These are phyloP conservation scores for Pangasius macronema DNA, from an alignment of 2,797 vertebrate species.

Conservation along the genomic window DNA sequence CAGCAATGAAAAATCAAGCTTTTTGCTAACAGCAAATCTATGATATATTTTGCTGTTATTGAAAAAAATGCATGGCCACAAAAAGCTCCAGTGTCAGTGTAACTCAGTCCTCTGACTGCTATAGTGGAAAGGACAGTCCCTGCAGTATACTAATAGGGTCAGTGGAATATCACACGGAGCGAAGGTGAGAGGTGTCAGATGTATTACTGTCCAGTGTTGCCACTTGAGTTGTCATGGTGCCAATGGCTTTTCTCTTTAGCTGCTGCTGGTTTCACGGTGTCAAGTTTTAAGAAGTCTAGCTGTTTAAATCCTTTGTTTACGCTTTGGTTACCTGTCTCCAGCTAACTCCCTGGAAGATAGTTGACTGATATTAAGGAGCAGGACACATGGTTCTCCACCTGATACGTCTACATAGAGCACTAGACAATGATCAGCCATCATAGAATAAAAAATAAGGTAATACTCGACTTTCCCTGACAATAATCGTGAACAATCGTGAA, in stretches of 20 bases:
- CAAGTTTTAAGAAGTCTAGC: slow-evolving; percentile 70
- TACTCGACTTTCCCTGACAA: too few species aligned
- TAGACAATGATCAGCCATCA: not conserved
- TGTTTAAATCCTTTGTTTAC: slow-evolving; percentile 63
- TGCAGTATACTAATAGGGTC: slow-evolving; percentile 58
- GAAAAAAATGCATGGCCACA: slow-evolving; percentile 24
- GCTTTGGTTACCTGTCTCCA: slow-evolving; percentile 71
- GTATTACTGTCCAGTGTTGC: slow-evolving; percentile 61
- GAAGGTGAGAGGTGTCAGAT: slow-evolving; percentile 60
- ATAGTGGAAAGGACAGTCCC: slow-evolving; percentile 56
- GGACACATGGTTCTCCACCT: slow-evolving; percentile 13
- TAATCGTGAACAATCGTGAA: too few species aligned
- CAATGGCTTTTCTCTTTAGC: slow-evolving; percentile 59
- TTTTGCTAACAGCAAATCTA: slow-evolving; percentile 28
- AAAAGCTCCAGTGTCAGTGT: slow-evolving; percentile 43
- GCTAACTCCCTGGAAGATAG: slow-evolving; percentile 64
- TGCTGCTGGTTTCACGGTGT: slow-evolving; percentile 66
- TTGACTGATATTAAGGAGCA: slow-evolving; percentile 41
- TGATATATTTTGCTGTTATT: slow-evolving; percentile 29
- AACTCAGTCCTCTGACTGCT: slow-evolving; percentile 43
- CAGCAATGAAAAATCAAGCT: not conserved
- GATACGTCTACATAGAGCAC: not conserved
- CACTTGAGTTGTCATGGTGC: slow-evolving; percentile 66
- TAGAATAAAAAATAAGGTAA: too few species aligned
- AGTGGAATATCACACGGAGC: slow-evolving; percentile 56